These are phyloP conservation scores for Nasalis larvatus DNA, from an alignment of 2,113 vertebrate species.

Conservation along the genomic window DNA sequence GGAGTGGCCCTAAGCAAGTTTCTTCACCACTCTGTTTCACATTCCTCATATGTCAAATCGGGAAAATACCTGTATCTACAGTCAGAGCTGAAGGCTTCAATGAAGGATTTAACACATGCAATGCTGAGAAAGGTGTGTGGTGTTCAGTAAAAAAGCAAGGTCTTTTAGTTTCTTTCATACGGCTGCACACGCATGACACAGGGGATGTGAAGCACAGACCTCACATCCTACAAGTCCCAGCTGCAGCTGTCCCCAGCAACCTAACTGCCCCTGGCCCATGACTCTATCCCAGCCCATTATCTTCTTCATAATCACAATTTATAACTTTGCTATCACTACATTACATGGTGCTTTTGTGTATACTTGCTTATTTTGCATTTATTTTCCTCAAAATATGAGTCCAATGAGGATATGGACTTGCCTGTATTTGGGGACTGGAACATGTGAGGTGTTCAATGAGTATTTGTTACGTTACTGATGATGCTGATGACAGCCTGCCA, in stretches of 20 bases:
- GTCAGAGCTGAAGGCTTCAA: not conserved
- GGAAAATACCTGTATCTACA: accelerated
- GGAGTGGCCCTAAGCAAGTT: not conserved
- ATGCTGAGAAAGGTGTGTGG: not conserved
- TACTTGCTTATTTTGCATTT: not conserved
- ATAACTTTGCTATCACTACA: not conserved
- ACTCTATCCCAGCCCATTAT: accelerated
- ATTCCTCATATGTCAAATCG: not conserved
- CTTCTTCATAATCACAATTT: not conserved
- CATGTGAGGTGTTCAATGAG: not conserved
- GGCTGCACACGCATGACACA: accelerated
- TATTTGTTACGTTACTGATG: not conserved
- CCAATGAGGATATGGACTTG: not conserved
- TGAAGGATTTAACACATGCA: accelerated
- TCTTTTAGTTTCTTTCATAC: accelerated
- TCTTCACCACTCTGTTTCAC: not conserved
- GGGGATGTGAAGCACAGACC: too few species aligned
- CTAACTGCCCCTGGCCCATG: not conserved
- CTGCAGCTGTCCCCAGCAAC: not conserved
- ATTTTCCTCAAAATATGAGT: not conserved
- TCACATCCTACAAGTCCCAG: not conserved
- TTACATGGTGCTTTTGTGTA: accelerated
- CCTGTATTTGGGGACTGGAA: not conserved
- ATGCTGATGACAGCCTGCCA: not conserved
- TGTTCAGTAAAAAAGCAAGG: too few species aligned